These are phyloP conservation scores for Biston betularia DNA, from an alignment of 2,888 invertebrate species.

Conservation along the genomic window DNA sequence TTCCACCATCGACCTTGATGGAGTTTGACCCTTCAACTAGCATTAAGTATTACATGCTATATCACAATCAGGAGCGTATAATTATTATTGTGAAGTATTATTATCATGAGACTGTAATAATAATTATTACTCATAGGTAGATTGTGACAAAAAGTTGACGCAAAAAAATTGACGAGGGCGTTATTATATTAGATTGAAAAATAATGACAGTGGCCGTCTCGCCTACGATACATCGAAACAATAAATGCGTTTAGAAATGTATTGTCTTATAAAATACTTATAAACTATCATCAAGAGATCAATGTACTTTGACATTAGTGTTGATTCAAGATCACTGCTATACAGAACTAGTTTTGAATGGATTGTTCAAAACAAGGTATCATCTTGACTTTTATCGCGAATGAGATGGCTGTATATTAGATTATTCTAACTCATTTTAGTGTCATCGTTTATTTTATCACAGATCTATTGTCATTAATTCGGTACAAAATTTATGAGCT, in stretches of 20 bases:
- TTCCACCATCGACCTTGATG: constrained; percentile 1
- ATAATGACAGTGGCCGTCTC: constrained; percentile 67
- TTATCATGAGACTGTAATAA: constrained; percentile 50
- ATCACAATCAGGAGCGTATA: constrained; percentile 44
- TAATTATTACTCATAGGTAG: constrained; percentile 50
- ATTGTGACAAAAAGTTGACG: constrained; percentile 59
- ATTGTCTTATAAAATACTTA: constrained; percentile 43
- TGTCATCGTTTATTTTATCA: constrained; percentile 17
- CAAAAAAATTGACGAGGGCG: constrained; percentile 64
- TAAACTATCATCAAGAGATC: constrained; percentile 47
- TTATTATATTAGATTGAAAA: constrained; percentile 72
- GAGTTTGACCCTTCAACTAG: constrained; percentile 37
- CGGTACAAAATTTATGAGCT: not conserved
- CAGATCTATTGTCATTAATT: constrained; percentile 12
- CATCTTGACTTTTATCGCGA: constrained; percentile 14
- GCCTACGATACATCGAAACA: constrained; percentile 57
- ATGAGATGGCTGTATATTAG: constrained; percentile 7
- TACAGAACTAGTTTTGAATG: constrained; percentile 37
- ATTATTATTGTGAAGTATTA: constrained; percentile 44
- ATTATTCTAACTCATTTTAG: constrained; percentile 8
- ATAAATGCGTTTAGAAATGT: constrained; percentile 50
- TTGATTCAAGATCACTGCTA: constrained; percentile 52
- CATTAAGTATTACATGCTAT: constrained; percentile 37
- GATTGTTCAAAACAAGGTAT: not conserved
- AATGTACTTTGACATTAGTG: constrained; percentile 61